A percentile compares a stretch with the other conserved stretches of the same genome.
phyloP scores from a whole-genome alignment of 2,113 vertebrate genomes.

The Peucedramus taeniatus region DNA sequence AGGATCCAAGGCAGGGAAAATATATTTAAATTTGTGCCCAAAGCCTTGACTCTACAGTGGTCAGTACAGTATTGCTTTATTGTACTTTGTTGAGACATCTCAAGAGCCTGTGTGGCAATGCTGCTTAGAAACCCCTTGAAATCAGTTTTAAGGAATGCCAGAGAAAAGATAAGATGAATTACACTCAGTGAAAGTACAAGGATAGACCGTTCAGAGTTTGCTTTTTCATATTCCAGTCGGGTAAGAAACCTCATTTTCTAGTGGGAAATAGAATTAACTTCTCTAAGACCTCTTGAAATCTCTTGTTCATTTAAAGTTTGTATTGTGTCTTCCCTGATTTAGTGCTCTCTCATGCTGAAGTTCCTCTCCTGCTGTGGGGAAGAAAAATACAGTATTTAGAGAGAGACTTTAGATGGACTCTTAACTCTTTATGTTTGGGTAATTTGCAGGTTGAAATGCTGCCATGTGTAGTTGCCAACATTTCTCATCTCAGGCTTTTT shows the following conservation, averaged over 20 bases:
- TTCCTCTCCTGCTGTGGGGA: neutral
- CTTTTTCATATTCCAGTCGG: slow-evolving; percentile 9
- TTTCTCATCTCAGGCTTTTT: neutral
- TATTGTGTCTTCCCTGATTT: neutral
- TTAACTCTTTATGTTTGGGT: neutral
- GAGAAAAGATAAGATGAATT: neutral
- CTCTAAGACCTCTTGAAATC: slow-evolving; percentile 14
- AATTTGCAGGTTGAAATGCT: slow-evolving; percentile 2
- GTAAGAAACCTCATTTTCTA: slow-evolving; percentile 9
- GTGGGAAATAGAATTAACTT: slow-evolving; percentile 23
- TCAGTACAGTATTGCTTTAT: neutral
- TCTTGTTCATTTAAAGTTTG: slow-evolving; percentile 2
- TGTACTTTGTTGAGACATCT: neutral
- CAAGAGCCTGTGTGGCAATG: neutral
- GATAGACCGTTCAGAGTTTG: neutral
- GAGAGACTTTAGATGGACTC: neutral
- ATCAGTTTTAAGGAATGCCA: neutral
- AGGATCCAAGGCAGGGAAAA: neutral
- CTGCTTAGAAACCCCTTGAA: neutral
- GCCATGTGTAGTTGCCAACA: neutral
- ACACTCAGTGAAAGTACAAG: neutral
- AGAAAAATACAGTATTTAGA: neutral
- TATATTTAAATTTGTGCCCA: neutral
- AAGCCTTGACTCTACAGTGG: neutral
- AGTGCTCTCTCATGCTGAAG: neutral